phyloP scores from a whole-genome alignment of 2,797 vertebrate genomes.

The Acestrorhynchus altus region DNA sequence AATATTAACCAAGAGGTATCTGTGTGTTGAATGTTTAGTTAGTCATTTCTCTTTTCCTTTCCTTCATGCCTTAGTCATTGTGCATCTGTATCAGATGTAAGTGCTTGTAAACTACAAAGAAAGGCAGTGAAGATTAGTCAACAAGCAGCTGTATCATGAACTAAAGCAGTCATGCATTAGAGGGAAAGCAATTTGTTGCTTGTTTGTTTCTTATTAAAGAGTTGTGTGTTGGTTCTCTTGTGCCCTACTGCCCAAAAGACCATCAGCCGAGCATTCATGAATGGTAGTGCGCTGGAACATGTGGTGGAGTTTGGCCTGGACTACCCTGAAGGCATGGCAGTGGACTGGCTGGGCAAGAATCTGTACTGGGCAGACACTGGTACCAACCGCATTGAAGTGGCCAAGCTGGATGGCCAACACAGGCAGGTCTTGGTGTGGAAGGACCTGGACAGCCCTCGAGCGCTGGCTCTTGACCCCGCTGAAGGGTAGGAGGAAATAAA shows the following conservation, averaged over 20 bases:
- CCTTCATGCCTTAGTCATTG: neutral
- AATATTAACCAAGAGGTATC: too few relatives aligned
- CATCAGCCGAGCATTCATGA: conserved; percentile 98
- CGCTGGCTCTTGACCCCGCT: conserved; percentile 91
- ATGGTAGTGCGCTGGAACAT: conserved; percentile 93
- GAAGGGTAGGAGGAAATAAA: conserved; percentile 85
- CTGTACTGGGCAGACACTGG: conserved; percentile 98
- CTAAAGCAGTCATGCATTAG: neutral
- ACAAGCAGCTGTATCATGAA: neutral
- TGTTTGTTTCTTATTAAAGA: neutral
- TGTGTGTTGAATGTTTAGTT: too few relatives aligned
- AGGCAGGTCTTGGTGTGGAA: conserved; percentile 97
- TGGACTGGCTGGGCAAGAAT: conserved; percentile 98
- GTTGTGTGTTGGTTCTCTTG: neutral
- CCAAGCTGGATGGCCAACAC: conserved; percentile 94
- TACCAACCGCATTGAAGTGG: conserved; percentile 96
- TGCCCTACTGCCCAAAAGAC: conserved; percentile 75
- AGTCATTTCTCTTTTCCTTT: too few relatives aligned
- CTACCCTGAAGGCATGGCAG: conserved; percentile 97
- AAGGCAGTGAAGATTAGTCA: neutral
- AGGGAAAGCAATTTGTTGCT: neutral
- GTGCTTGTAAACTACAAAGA: neutral
- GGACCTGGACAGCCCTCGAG: conserved; percentile 94
- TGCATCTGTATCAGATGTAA: neutral
- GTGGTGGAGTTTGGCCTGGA: conserved; percentile 96